phyloP scores from a whole-genome alignment of 2,113 vertebrate species.

The Eidolon helvum region DNA sequence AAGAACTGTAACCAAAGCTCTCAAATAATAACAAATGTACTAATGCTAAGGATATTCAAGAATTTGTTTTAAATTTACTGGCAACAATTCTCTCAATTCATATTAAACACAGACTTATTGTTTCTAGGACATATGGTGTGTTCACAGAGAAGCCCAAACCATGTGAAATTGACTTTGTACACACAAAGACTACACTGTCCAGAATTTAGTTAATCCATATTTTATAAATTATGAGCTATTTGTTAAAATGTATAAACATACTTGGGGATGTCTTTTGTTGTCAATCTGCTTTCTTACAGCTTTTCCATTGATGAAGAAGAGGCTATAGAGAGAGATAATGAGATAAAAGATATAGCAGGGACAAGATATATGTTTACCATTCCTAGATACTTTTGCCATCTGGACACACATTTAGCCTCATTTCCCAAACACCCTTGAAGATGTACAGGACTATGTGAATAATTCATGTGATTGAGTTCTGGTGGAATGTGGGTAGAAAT shows the following conservation, averaged over 20 bases:
- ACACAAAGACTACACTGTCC: neutral
- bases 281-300: neutral
- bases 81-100: neutral
- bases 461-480: neutral
- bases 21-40: constrained; percentile 9
- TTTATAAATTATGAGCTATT: neutral
- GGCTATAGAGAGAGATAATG: neutral
- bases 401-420: neutral
- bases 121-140: neutral
- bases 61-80: constrained; percentile 39
- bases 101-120: neutral
- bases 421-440: neutral
- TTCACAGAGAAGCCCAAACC: neutral
- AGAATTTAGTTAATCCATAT: neutral
- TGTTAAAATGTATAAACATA: neutral
- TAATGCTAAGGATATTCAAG: neutral
- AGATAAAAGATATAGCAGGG: neutral
- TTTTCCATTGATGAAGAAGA: neutral
- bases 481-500: neutral
- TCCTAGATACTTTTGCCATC: neutral
- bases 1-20: neutral
- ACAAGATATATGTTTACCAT: neutral
- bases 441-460: neutral
- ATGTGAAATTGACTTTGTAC: constrained; percentile 3
- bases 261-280: neutral